Conservation (phyloP, 2,888 invertebrate genomes). For the Nymphalis polychloros region DNA sequence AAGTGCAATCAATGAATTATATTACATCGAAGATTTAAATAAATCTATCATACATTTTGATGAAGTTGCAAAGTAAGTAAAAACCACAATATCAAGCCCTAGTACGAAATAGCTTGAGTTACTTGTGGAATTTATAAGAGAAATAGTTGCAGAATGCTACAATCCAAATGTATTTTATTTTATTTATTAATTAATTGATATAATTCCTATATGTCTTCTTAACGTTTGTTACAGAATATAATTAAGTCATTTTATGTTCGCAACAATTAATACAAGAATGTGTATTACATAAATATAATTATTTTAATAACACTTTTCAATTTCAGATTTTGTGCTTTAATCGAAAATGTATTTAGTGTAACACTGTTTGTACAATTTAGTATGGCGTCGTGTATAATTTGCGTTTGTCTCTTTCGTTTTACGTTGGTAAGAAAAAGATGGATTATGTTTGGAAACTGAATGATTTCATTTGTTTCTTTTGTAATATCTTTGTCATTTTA, state of each 20-base stretch:
- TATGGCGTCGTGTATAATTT: conserved; percentile 60
- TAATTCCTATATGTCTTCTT: no score
- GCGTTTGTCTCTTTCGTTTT: conserved; percentile 62
- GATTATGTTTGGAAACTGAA: not conserved
- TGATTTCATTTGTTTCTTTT: not conserved
- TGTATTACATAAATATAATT: not conserved
- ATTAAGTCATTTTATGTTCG: no score
- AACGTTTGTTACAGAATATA: no score
- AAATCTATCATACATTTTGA: conserved; percentile 53
- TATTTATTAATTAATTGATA: no score
- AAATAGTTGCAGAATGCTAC: no score
- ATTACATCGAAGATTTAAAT: conserved; percentile 46
- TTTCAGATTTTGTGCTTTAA: conserved; percentile 58
- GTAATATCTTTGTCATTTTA: conserved; percentile 41
- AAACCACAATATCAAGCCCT: not conserved
- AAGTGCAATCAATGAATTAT: conserved; percentile 24
- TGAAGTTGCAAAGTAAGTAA: conserved; percentile 54
- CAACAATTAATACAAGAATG: no score
- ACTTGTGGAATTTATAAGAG: not conserved
- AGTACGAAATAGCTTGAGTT: not conserved
- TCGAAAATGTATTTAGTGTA: conserved; percentile 55
- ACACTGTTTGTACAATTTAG: conserved; percentile 60
- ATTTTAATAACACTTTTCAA: not conserved
- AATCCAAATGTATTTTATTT: no score
- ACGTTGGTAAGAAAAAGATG: conserved; percentile 54